These are phyloP conservation scores for Ichneumon xanthorius DNA, from an alignment of 2,888 invertebrate species.

Conservation along the genomic window DNA sequence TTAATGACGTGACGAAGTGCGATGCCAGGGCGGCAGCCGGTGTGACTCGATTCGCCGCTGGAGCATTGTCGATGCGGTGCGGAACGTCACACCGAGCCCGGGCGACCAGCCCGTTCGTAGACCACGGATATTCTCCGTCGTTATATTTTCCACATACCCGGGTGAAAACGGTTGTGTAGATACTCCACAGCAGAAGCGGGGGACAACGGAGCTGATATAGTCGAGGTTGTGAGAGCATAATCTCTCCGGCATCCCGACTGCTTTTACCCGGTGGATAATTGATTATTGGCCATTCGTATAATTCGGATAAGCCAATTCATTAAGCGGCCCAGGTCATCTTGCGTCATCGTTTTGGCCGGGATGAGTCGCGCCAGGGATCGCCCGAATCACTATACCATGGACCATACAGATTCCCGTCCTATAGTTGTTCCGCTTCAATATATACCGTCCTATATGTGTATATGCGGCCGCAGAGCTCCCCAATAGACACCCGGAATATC, in stretches of 20 bases:
- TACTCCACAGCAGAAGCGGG: neutral
- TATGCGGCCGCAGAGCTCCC: constrained; percentile 14
- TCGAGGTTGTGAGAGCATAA: constrained; percentile 45
- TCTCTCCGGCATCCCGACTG: constrained; percentile 61
- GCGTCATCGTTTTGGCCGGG: constrained; percentile 69
- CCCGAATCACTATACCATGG: constrained; percentile 3
- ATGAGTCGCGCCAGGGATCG: constrained; percentile 36
- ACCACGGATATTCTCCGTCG: constrained; percentile 16
- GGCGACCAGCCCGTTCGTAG: constrained; percentile 32
- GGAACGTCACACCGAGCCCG: constrained; percentile 24
- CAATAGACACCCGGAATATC: constrained; percentile 58
- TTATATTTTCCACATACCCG: constrained; percentile 4
- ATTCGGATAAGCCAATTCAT: constrained; percentile 76
- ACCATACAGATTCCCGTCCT: neutral
- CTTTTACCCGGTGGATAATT: constrained; percentile 72
- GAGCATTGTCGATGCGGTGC: constrained; percentile 30
- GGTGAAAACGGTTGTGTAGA: constrained; percentile 10
- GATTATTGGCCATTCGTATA: constrained; percentile 79
- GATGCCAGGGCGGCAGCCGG: constrained; percentile 30
- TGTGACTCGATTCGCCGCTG: constrained; percentile 26
- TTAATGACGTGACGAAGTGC: constrained; percentile 70
- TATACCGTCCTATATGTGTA: constrained; percentile 12
- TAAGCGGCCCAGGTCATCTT: constrained; percentile 69
- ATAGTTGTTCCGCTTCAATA: constrained; percentile 12
- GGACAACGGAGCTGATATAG: neutral